Conservation (phyloP, 2,797 vertebrate genomes). For the Alca torda region DNA sequence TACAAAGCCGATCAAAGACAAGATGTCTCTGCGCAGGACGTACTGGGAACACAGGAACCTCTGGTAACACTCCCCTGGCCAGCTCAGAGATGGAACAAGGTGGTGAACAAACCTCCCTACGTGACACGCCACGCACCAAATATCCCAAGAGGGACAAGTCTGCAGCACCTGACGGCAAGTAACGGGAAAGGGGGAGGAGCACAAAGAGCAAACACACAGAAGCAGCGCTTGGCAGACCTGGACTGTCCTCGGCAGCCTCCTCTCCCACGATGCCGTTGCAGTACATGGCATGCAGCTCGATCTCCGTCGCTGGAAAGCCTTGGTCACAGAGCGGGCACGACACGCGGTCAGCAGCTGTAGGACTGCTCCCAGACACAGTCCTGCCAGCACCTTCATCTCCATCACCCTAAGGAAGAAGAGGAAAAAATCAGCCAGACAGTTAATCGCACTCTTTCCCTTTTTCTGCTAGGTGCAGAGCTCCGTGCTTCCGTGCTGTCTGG, state of each 20-base stretch:
- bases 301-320: slow-evolving; percentile 77
- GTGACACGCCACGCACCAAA: not conserved
- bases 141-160: not conserved
- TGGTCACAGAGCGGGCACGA: slow-evolving; percentile 88
- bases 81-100: not conserved
- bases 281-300: slow-evolving; percentile 90
- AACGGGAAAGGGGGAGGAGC: not conserved
- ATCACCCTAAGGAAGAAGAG: slow-evolving; percentile 60
- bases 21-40: not conserved
- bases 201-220: not conserved
- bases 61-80: not conserved
- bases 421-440: not conserved
- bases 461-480: not conserved
- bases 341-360: slow-evolving; percentile 24
- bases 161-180: not conserved
- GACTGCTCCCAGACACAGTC: not conserved
- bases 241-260: slow-evolving; percentile 11
- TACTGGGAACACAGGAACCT: not conserved
- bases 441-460: not conserved
- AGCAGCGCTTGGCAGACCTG: slow-evolving; percentile 40
- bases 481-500: not conserved
- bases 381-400: slow-evolving; percentile 42
- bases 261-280: slow-evolving; percentile 79
- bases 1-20: not conserved
- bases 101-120: not conserved